Base-by-base conservation (phyloP, 2,888 invertebrate genomes). In the Saturnia japonica region DNA sequence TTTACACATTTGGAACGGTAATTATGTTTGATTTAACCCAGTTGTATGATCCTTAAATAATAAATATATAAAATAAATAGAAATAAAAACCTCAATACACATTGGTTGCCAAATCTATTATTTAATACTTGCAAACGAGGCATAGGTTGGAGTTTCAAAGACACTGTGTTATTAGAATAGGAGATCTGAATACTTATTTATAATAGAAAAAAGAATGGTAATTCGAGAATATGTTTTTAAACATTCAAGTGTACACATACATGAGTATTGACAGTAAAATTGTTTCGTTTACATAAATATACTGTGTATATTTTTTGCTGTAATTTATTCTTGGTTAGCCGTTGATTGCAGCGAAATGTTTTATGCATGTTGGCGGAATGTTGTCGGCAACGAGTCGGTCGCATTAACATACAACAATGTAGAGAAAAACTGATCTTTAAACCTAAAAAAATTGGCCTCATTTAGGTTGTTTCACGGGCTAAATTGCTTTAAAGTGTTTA, bases 281-380 rank as follows among this genome's bases (percentile, higher is more conserved):
- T 57, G 11, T 14, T 22, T 14, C 25, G 42, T 70, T n/a, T 45
- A 34, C 45, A 70, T 68, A 28, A 34, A 60, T 62, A 71, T 64
- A 51, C 34, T 11, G 25, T 57, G 57, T 28, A 60, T 60, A 67
- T 67, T 28, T 71, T 70, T 60, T 51, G 68, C 68, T 68, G 60
- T 47, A 68, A 64, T 68, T 68, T 60, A 71, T 68, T 68, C 68
- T 45, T 68, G 68, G 68, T 68, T 64, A 25, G 60, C 42, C 70
- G 68, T 57, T 69, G 69, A 72, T 71, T 72, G 72, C 72, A 70
- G 70, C 68, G 70, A 60, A 71, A 71, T 71, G 71, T 71, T 42
- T 71, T 64, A 71, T 71, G 68, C 68, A 71, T 71, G 71, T 25
- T 25, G 64, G 51, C 68, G 40, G 70, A 67, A 70, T 51, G 54